Percentiles rank a stretch among this genome's conserved stretches.
Evolutionary conservation across 2,113 vertebrate genomes (phyloP).

Genomic region (Silurus glanis): DNA sequence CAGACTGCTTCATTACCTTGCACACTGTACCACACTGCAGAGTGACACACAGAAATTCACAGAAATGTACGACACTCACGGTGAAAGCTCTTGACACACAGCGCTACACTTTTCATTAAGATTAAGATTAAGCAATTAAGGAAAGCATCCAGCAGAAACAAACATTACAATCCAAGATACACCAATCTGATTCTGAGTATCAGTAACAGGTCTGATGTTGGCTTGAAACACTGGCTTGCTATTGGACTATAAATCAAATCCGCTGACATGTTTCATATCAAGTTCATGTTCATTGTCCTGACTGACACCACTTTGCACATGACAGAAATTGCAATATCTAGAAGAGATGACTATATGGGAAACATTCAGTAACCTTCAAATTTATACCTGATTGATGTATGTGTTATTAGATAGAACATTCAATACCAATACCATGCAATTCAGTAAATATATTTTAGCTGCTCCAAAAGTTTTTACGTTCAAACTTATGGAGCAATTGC

Average conservation of each 20-base stretch:
- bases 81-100: not conserved
- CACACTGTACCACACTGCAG: constrained; percentile 57
- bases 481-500: too few relatives aligned
- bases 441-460: not conserved
- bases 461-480: not conserved
- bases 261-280: not conserved
- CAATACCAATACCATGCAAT: not conserved
- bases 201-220: not conserved
- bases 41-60: constrained; percentile 17
- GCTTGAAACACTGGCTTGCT: not conserved
- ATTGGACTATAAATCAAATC: not conserved
- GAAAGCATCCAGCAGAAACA: constrained; percentile 25
- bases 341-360: not conserved
- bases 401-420: not conserved
- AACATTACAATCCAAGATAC: not conserved
- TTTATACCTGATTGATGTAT: not conserved
- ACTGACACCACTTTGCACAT: not conserved
- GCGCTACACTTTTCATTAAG: constrained; percentile 2
- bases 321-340: not conserved
- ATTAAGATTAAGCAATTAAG: constrained; percentile 25
- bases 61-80: constrained; percentile 16
- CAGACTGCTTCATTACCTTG: constrained; percentile 69
- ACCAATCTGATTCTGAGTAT: not conserved
- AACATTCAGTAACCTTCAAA: not conserved
- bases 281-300: not conserved